Evolutionary conservation across 2,888 invertebrate genomes (phyloP).

Genomic region (Mesopsocus fuscifrons): DNA sequence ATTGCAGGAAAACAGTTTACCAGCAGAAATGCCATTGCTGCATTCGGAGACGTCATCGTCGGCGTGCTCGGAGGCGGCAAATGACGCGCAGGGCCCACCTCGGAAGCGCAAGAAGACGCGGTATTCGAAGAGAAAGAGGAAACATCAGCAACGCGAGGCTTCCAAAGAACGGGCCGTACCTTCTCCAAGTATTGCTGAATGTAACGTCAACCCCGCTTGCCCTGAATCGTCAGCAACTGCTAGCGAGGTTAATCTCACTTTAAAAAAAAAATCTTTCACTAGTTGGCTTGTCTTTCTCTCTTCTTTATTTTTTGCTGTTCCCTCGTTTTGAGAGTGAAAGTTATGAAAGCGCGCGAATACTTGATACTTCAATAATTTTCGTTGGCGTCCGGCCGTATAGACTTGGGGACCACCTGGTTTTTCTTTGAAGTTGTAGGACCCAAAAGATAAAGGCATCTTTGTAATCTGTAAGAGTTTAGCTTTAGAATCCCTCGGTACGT

Average conservation of each 20-base stretch:
- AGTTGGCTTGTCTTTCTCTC: no score
- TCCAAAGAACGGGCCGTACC: constrained; percentile 9
- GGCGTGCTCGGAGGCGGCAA: not conserved
- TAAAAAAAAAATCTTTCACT: no score
- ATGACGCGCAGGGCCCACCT: not conserved
- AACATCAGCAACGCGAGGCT: not conserved
- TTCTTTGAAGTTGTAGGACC: no score
- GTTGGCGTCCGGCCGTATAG: no score
- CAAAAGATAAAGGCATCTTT: no score
- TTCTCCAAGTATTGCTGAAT: constrained; percentile 26
- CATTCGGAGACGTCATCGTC: not conserved
- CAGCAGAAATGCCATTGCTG: not conserved
- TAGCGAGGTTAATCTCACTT: constrained; percentile 21
- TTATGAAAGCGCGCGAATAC: not conserved
- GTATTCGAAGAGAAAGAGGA: not conserved
- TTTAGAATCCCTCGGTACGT: no score
- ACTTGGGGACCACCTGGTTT: no score
- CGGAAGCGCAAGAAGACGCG: not conserved
- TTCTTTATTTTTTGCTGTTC: no score
- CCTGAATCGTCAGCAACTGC: constrained; percentile 26
- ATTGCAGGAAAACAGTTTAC: no score
- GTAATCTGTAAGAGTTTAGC: no score
- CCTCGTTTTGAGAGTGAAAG: not conserved
- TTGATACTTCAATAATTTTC: constrained; percentile 16
- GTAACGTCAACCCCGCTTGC: constrained; percentile 25